Conservation (phyloP, 1,140 invertebrate species). For the Brachionus angularis region DNA sequence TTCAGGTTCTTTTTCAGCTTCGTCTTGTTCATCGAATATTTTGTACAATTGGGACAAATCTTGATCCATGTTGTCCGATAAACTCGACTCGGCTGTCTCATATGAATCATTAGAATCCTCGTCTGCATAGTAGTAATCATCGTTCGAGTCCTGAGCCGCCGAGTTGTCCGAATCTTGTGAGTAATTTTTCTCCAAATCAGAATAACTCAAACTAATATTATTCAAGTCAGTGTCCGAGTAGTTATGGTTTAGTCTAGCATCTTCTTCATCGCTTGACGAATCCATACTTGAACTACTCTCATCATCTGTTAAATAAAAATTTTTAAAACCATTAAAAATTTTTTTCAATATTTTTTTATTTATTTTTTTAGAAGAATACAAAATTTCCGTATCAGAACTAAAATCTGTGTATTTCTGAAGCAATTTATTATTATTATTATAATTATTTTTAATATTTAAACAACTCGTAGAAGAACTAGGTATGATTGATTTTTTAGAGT, state of each 20-base stretch:
- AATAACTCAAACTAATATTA: too few species aligned
- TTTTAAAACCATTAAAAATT: too few species aligned
- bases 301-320: neutral
- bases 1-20: neutral
- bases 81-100: too few species aligned
- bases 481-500: too few species aligned
- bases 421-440: neutral
- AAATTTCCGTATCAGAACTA: slow-evolving; percentile 20
- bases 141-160: too few species aligned
- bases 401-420: neutral
- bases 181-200: too few species aligned
- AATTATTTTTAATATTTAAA: neutral
- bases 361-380: neutral
- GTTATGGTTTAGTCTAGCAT: neutral
- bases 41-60: neutral
- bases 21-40: neutral
- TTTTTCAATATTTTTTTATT: neutral
- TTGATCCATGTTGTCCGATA: too few species aligned
- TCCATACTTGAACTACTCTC: neutral
- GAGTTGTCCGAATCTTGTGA: too few species aligned
- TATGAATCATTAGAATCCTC: too few species aligned
- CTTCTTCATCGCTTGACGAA: slow-evolving; percentile 2
- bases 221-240: neutral
- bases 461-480: too few species aligned
- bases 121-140: too few species aligned